Evolutionary conservation across 2,797 vertebrate genomes (phyloP).

Genomic region (Pantherophis vulpinus): DNA sequence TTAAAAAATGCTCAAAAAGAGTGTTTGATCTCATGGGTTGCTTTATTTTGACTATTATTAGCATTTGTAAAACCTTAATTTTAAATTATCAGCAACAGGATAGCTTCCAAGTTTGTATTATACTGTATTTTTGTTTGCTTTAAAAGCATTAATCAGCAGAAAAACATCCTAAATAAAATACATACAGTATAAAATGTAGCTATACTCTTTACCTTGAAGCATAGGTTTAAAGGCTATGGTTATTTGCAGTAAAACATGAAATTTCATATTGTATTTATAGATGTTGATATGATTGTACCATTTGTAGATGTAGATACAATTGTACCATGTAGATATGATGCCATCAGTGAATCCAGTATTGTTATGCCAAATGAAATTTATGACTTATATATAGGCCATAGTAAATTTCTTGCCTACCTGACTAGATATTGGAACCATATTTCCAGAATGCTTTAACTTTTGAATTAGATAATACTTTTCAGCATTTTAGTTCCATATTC

Average conservation of each 20-base stretch:
- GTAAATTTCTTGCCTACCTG: not conserved
- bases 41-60: constrained; percentile 42
- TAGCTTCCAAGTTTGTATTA: constrained; percentile 46
- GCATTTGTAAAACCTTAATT: constrained; percentile 47
- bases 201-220: constrained; percentile 35
- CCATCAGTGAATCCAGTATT: not conserved
- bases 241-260: constrained; percentile 34
- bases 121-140: constrained; percentile 47
- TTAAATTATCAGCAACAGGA: constrained; percentile 42
- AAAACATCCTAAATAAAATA: constrained; percentile 50
- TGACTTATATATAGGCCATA: not conserved
- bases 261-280: constrained; percentile 21
- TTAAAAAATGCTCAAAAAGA: constrained; percentile 58
- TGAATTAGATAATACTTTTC: not conserved
- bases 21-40: constrained; percentile 52
- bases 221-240: constrained; percentile 29
- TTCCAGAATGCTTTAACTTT: not conserved
- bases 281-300: too few relatives aligned
- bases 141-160: constrained; percentile 43
- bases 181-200: constrained; percentile 12
- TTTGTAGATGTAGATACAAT: too few relatives aligned
- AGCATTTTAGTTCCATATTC: not conserved
- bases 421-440: not conserved
- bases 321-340: not conserved
- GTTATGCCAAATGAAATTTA: constrained; percentile 7